A percentile compares a stretch with the other conserved stretches of the same genome.
Conservation (phyloP, 2,888 invertebrate genomes). For the Eupithecia subumbrata region DNA sequence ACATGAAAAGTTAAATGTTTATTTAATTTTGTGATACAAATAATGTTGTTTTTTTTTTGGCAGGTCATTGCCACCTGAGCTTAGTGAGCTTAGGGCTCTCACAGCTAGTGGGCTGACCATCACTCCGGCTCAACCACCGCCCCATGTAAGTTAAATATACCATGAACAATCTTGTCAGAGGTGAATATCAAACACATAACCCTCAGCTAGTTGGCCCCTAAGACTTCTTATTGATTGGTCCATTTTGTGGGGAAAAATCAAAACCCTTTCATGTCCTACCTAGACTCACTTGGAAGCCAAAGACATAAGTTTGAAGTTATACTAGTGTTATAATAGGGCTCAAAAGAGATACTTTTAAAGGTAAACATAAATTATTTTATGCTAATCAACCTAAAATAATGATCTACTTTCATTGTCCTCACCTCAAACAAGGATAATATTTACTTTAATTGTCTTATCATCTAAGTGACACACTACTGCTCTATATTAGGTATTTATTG, state of each 20-base stretch:
- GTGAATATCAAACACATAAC: too few species aligned
- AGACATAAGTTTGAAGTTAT: too few species aligned
- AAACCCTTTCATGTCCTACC: not conserved
- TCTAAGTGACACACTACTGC: constrained; percentile 7
- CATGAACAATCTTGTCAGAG: not conserved
- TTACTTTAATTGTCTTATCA: constrained; percentile 14
- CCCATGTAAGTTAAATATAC: constrained; percentile 68
- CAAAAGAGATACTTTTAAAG: too few species aligned
- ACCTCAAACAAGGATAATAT: constrained; percentile 24
- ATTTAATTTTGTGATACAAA: not conserved
- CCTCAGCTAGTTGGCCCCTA: not conserved
- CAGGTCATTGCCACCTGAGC: constrained; percentile 79
- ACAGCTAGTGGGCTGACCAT: constrained; percentile 86
- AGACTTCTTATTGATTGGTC: too few species aligned
- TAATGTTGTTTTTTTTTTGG: constrained; percentile 28
- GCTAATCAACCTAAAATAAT: not conserved
- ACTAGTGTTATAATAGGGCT: too few species aligned
- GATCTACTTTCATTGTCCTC: constrained; percentile 6
- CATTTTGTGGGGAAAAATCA: not conserved
- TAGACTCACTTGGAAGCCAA: too few species aligned
- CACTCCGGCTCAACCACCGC: constrained; percentile 85
- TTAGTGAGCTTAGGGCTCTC: constrained; percentile 84
- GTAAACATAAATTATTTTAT: not conserved
- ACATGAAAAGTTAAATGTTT: constrained; percentile 40
- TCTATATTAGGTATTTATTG: not conserved